A percentile compares a stretch with the other conserved stretches of the same genome.
Evolutionary conservation across 2,113 vertebrate species (phyloP).

Genomic region (Neopipo cinnamomea): DNA sequence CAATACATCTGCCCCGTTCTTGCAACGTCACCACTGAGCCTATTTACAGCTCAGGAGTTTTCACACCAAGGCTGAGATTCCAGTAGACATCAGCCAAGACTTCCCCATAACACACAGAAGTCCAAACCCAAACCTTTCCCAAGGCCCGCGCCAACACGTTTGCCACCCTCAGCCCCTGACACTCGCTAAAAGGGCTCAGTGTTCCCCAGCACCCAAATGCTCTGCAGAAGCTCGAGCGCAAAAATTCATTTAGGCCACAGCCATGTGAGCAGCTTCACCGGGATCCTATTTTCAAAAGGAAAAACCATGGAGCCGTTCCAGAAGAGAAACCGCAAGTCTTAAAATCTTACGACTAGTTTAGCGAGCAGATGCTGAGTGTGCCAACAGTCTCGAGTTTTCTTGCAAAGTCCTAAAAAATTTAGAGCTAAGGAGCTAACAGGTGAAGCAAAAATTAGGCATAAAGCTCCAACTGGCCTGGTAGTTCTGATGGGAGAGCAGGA

Average conservation of each 20-base stretch:
- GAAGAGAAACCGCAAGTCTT: conserved; percentile 20
- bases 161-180: neutral
- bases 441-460: neutral
- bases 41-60: neutral
- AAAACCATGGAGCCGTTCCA: neutral
- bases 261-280: neutral
- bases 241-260: conserved; percentile 12
- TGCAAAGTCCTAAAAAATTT: neutral
- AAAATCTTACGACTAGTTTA: conserved; percentile 23
- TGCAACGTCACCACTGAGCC: neutral
- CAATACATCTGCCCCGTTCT: neutral
- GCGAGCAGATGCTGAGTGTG: neutral
- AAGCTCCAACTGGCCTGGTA: neutral
- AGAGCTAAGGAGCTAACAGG: neutral
- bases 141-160: neutral
- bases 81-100: neutral
- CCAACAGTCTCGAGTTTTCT: neutral
- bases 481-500: neutral
- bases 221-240: neutral
- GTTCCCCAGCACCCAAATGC: neutral
- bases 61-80: neutral
- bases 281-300: neutral
- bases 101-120: fast-evolving
- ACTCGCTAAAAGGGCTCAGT: neutral
- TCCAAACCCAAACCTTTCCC: neutral